Base-by-base conservation (phyloP, 2,797 vertebrate species). In the Typhlichthys eigenmanni region DNA sequence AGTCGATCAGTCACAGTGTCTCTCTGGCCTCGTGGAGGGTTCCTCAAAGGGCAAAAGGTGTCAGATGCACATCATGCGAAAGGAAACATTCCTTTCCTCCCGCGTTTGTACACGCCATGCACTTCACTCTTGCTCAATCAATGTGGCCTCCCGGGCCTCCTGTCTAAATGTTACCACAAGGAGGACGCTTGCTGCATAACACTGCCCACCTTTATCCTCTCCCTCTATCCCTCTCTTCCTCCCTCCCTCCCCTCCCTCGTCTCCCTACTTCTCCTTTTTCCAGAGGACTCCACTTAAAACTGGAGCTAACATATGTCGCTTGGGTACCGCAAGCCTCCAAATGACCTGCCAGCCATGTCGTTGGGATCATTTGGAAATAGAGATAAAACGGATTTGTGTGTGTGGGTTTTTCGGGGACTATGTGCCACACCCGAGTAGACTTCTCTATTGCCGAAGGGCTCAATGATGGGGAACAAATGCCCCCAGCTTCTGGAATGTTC, bases 81-180 rank as follows among this genome's bases (percentile, higher is more conserved):
- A 54, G 48, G 54, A 69, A 46, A 47, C 45, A 12, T 24, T 51
- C 47, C 58, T 74, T 58, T 46, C 60, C 13, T 70, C 65, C 55
- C 68, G 71, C 47, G 64, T 81, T 64, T 74, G 71, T 79, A 80
- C 64, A 69, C 62, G 77, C 68, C 70, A 80, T 78, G 68, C 64
- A 58, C 69, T 16, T 45, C 46, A 56, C 16, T 79, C 73, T 66
- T 72, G 59, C 72, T 85, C 82, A 85, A 82, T 91, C 86, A 86
- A 82, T 89, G 73, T 66, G 75, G 69, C 71, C 81, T 82, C 81
- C 1, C 16, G 79, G 64, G 83, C 68, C 62, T 43, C 32, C 80
- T 87, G 82, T 90, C 80, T 82, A 91, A 92, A 92, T 90, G 85
- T 87, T 90, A 84, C 83, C 79, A 79, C 81, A 79, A 72, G 76